These are phyloP conservation scores for Daboia siamensis DNA, from an alignment of 2,113 vertebrate genomes.

Conservation along the genomic window DNA sequence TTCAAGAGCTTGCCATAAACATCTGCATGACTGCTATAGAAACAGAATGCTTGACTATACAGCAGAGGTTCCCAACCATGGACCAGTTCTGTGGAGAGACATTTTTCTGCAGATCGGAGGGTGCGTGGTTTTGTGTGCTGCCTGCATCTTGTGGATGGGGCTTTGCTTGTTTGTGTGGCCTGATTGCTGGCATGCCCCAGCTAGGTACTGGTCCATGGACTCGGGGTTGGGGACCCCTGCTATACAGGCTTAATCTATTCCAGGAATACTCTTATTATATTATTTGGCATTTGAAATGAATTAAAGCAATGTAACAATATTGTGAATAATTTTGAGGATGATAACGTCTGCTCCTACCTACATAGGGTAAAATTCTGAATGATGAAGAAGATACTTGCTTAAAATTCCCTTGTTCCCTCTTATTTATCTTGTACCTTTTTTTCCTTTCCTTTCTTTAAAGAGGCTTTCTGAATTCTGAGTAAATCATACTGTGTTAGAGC, in stretches of 20 bases:
- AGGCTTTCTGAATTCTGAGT: background rate
- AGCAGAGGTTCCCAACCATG: too few relatives aligned
- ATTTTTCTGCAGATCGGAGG: too few relatives aligned
- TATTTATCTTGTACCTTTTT: background rate
- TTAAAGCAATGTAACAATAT: background rate
- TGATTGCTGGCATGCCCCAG: too few relatives aligned
- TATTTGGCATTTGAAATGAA: background rate
- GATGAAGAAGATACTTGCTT: background rate
- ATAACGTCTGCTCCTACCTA: background rate
- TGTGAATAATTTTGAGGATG: background rate
- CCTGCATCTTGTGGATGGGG: too few relatives aligned
- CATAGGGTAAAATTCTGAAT: background rate
- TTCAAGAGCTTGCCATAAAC: background rate
- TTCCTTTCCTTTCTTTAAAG: background rate
- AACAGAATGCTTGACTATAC: background rate
- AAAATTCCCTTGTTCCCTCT: background rate
- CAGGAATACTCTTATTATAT: background rate
- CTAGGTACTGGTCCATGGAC: too few relatives aligned
- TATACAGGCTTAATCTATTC: background rate
- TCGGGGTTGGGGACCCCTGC: too few relatives aligned
- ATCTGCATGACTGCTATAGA: background rate
- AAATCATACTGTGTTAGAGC: background rate
- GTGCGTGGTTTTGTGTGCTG: too few relatives aligned
- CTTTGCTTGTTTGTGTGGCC: too few relatives aligned
- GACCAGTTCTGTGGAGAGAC: too few relatives aligned